A percentile compares a stretch with the other conserved stretches of the same genome.
Evolutionary conservation across 1,140 invertebrate species (phyloP).

Genomic region (Leptopilina clavipes): DNA sequence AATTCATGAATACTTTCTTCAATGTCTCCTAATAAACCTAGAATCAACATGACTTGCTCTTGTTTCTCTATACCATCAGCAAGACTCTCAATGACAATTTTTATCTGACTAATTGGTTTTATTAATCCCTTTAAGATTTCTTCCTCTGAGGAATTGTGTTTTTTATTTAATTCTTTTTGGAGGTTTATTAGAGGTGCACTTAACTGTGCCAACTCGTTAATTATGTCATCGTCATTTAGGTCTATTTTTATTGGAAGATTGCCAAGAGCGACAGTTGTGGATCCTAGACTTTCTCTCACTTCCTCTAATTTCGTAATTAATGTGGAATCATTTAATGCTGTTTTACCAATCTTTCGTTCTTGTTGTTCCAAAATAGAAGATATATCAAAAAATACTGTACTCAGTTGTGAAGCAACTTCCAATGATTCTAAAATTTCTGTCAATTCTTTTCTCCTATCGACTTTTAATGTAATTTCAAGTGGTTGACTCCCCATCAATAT

Average conservation of each 20-base stretch:
- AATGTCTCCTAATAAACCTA: constrained; percentile 64
- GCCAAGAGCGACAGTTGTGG: constrained; percentile 50
- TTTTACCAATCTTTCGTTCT: constrained; percentile 34
- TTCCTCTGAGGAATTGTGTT: constrained; percentile 53
- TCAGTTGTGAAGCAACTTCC: constrained; percentile 57
- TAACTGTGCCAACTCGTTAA: constrained; percentile 59
- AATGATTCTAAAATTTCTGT: constrained; percentile 48
- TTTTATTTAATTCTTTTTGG: constrained; percentile 55
- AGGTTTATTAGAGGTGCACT: constrained; percentile 61
- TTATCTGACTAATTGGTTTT: constrained; percentile 50
- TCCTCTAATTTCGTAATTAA: constrained; percentile 55
- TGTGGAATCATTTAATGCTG: constrained; percentile 44
- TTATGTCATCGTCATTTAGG: constrained; percentile 52
- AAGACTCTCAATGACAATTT: constrained; percentile 50
- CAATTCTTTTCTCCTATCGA: constrained; percentile 37
- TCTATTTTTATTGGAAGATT: constrained; percentile 47
- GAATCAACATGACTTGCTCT: constrained; percentile 47
- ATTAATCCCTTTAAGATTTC: constrained; percentile 52
- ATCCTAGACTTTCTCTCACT: constrained; percentile 58
- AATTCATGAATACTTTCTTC: constrained; percentile 53
- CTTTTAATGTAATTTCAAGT: constrained; percentile 37
- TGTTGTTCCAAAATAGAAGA: constrained; percentile 57
- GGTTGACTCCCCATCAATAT: constrained; percentile 30
- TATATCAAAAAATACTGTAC: constrained; percentile 60
- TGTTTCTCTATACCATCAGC: constrained; percentile 41